Percentiles rank a stretch among this genome's conserved stretches.
phyloP scores from a whole-genome alignment of 2,113 vertebrate species.

The Guaruba guarouba region DNA sequence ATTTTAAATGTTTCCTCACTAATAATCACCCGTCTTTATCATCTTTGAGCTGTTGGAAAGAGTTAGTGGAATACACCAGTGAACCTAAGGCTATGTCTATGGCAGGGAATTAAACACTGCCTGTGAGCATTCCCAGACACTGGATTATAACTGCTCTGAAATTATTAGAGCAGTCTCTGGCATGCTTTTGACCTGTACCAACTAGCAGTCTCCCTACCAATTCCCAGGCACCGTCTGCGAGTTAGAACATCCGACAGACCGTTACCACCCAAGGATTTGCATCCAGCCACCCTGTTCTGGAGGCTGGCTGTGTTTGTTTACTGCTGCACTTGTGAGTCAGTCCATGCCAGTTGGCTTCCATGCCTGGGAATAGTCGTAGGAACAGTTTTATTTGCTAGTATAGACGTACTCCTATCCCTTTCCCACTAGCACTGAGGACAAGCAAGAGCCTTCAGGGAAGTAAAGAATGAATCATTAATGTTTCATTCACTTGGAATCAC shows the following conservation, averaged over 20 bases:
- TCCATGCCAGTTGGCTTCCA: background rate
- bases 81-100: background rate
- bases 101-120: background rate
- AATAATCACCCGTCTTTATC: background rate
- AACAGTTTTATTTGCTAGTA: background rate
- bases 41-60: background rate
- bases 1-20: background rate
- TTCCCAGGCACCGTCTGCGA: background rate
- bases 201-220: background rate
- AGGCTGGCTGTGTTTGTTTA: background rate
- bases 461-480: background rate
- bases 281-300: background rate
- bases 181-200: constrained; percentile 5
- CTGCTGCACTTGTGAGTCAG: background rate
- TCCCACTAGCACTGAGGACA: background rate
- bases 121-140: background rate
- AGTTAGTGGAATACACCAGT: background rate
- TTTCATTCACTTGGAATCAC: background rate
- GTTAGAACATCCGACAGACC: background rate
- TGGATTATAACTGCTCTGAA: background rate
- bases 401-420: background rate
- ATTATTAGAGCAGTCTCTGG: background rate
- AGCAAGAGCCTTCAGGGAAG: background rate
- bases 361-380: background rate
- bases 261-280: background rate